Base-by-base conservation (phyloP, 2,797 vertebrate genomes). In the Sebastes reedi region DNA sequence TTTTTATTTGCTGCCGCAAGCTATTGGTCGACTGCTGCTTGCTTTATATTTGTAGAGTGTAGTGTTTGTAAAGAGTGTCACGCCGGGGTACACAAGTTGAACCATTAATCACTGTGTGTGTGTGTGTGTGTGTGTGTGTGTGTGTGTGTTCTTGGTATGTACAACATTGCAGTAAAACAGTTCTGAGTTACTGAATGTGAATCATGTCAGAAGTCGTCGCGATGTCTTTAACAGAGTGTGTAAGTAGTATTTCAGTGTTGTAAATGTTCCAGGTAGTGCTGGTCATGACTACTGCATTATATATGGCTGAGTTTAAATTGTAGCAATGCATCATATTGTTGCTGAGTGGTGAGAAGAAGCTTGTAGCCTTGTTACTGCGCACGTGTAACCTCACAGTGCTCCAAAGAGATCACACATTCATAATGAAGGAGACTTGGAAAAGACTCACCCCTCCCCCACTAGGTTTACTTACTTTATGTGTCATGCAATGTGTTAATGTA, bases 1-100 rank as follows among this genome's bases (percentile, higher is more conserved):
- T 70, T 80, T 75, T 86, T 73, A 69, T 75, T 74, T 67, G 30
- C 75, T 83, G 85, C 75, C n/a, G n/a, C 9, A 7, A 61, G 81
- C 62, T 42, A 56, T 84, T 87, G 81, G 77, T 72, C 7, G 4
- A 67, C 74, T 65, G 16, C 27, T 5, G 8, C 71, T 74, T 7
- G 13, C 18, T n/a, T n/a, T n/a, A n/a, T n/a, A n/a, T n/a, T n/a
- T n/a, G n/a, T n/a, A n/a, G n/a, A n/a, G n/a, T n/a, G n/a, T n/a
- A n/a, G n/a, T n/a, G n/a, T n/a, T n/a, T n/a, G n/a, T n/a, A n/a
- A n/a, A n/a, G n/a, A n/a, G n/a, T n/a, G 55, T 68, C 72, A 69
- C 70, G 62, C 67, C 4, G 0, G 24, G 36, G 20, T 64, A 69
- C 64, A 67, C 66, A 50, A 66, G 73, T 30, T 11, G 59, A 76